Conservation (phyloP, 2,797 vertebrate genomes). For the Tolypeutes matacus region DNA sequence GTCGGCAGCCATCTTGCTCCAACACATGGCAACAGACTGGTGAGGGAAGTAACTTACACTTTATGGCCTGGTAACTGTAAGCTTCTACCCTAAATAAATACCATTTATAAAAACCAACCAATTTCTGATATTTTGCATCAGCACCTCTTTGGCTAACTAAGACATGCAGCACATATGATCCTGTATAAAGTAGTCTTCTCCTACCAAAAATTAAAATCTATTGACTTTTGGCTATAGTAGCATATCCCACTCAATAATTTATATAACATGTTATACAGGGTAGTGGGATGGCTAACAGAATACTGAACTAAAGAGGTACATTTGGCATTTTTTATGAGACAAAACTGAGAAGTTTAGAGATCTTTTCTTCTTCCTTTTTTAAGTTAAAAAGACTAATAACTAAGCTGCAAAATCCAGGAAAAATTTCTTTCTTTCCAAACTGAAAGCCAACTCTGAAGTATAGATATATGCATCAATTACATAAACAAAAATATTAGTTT, state of each 20-base stretch:
- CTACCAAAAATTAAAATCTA: slow-evolving; percentile 9
- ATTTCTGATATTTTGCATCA: too few species aligned
- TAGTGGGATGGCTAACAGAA: not conserved
- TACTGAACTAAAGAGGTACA: not conserved
- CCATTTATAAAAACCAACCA: too few species aligned
- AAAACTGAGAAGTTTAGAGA: slow-evolving; percentile 12
- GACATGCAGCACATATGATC: not conserved
- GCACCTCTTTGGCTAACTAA: too few species aligned
- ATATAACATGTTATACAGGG: not conserved
- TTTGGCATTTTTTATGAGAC: not conserved
- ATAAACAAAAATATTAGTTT: slow-evolving; percentile 44
- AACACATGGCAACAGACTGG: too few species aligned
- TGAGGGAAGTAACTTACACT: too few species aligned
- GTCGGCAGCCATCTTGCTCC: too few species aligned
- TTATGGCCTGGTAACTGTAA: too few species aligned
- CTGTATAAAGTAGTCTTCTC: not conserved
- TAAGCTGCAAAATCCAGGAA: not conserved
- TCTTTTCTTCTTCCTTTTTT: not conserved
- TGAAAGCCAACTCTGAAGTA: slow-evolving; percentile 27
- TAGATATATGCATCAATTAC: not conserved
- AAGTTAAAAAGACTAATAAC: slow-evolving; percentile 20
- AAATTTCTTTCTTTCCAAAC: not conserved
- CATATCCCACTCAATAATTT: not conserved
- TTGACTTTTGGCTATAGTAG: slow-evolving; percentile 27
- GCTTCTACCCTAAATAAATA: too few species aligned